Base-by-base conservation (phyloP, 2,113 vertebrate genomes). In the Willisornis vidua region DNA sequence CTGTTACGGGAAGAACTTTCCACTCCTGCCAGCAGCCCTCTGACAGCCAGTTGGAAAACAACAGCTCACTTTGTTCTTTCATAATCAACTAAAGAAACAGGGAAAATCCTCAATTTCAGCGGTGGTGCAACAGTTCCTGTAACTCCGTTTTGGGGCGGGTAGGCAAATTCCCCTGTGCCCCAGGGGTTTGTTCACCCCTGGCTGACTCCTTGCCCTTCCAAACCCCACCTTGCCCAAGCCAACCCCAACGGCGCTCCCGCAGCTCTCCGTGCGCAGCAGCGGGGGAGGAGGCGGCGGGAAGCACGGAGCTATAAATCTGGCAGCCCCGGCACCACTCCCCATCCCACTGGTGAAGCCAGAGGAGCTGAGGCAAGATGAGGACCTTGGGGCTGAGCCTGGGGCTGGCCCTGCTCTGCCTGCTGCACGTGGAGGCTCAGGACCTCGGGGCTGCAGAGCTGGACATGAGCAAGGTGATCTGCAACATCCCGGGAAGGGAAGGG, bases 171-270 rank as follows among this genome's bases (percentile, higher is more conserved):
- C 55, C 6, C 39, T 22, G 10, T 63, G 57, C 43, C 5, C 7
- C 67, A 18, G 37, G 7, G 3, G 9, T 51, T 52, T 68, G 63
- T 17, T 90, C n/a, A 28, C 63, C 46, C 14, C 0, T 2, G 31
- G 23, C 12, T 62, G 43, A 46, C 19, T 39, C 35, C 75, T 45
- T 45, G 43, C 35, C 39, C 48, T 29, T 25, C 3, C 1, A 39
- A 74, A 15, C 26, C 10, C 18, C 2, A 3, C 33, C 25, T 55
- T 1, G 37, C 37, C 54, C 63, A 35, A 70, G 22, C 14, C 52
- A 26, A 7, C 2, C 2, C 13, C 5, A 1, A 2, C n/a, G 2
- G 39, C 3, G 2, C 1, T 7, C 2, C 52, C 12, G 4, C 22
- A 24, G 61, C 65, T 33, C 65, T 33, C 1, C 5, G 71, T 91